A percentile compares a stretch with the other conserved stretches of the same genome.
Conservation (phyloP, 2,113 vertebrate species). For the Scomber colias region DNA sequence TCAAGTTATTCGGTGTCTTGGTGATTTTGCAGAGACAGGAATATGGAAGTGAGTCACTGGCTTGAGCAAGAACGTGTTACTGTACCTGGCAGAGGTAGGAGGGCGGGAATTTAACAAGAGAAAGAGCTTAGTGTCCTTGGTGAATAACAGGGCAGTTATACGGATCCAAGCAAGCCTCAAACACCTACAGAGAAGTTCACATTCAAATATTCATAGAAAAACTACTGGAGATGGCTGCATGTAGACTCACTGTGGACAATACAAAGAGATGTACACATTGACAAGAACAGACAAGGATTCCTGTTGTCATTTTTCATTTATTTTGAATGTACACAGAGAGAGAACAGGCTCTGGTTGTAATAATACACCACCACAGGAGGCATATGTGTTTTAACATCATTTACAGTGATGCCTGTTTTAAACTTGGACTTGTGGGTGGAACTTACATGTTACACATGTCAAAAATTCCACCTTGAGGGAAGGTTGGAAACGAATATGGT, state of each 20-base stretch:
- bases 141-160: constrained; percentile 23
- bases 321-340: constrained; percentile 6
- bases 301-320: constrained; percentile 23
- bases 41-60: constrained; percentile 29
- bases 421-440: constrained; percentile 8
- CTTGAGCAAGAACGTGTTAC: constrained; percentile 11
- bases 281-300: constrained; percentile 1
- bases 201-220: not conserved
- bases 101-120: constrained; percentile 16
- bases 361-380: constrained; percentile 11
- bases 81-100: constrained; percentile 12
- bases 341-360: constrained; percentile 19
- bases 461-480: too few relatives aligned
- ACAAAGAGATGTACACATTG: not conserved
- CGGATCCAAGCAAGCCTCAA: constrained; percentile 20
- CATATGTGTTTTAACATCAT: constrained; percentile 29
- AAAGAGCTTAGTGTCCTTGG: constrained; percentile 3
- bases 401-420: constrained; percentile 26
- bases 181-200: constrained; percentile 13
- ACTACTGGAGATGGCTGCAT: not conserved
- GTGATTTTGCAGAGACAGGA: constrained; percentile 33
- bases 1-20: constrained; percentile 16
- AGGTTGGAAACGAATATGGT: not conserved
- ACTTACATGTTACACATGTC: too few relatives aligned
- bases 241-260: not conserved